phyloP scores from a whole-genome alignment of 2,113 vertebrate species.

The Numenius arquata region DNA sequence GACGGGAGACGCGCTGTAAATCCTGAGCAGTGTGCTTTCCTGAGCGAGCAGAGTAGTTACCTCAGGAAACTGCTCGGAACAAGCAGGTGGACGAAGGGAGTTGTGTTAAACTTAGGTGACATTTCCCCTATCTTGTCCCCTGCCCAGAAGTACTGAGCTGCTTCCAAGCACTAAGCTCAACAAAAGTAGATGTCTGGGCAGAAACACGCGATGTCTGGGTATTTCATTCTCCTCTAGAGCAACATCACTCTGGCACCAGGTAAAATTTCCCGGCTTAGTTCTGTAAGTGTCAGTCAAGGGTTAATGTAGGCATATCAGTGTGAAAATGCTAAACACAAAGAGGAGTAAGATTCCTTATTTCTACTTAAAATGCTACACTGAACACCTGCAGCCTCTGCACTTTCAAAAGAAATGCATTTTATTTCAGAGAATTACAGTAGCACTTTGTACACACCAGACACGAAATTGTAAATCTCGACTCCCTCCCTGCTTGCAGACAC shows the following conservation, averaged over 20 bases:
- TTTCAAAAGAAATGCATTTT: not conserved
- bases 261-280: not conserved
- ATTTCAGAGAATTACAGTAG: not conserved
- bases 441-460: not conserved
- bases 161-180: not conserved
- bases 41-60: not conserved
- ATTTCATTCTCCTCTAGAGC: not conserved
- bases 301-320: not conserved
- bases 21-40: not conserved
- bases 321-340: not conserved
- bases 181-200: not conserved
- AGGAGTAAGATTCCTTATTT: not conserved
- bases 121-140: not conserved
- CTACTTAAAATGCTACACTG: not conserved
- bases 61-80: not conserved
- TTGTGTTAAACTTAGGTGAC: not conserved
- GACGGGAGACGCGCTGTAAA: not conserved
- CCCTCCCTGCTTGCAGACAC: not conserved
- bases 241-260: not conserved
- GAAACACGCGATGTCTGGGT: rapidly evolving
- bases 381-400: not conserved
- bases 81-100: not conserved
- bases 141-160: not conserved
- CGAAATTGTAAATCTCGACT: not conserved
- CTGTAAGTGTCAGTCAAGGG: not conserved